Conservation (phyloP, 1,140 invertebrate species). For the Platyscapa corneri region DNA sequence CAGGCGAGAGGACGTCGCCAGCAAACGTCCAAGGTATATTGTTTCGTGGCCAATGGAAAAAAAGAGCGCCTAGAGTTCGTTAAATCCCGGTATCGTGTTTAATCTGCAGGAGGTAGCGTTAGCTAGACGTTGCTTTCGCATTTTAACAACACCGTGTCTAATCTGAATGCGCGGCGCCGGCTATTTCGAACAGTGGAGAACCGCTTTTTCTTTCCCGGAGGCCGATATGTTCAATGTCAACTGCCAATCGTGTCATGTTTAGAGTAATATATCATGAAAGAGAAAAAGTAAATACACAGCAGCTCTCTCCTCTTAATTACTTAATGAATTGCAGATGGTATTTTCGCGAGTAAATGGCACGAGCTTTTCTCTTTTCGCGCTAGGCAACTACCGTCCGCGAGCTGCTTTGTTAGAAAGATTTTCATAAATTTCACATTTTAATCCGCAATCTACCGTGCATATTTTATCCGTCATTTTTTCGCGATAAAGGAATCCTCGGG, state of each 20-base stretch:
- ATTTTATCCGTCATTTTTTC: neutral
- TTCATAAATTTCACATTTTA: neutral
- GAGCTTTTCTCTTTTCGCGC: neutral
- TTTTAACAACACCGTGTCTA: neutral
- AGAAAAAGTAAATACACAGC: neutral
- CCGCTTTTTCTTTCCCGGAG: slow-evolving; percentile 31
- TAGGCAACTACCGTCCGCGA: neutral
- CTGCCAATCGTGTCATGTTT: neutral
- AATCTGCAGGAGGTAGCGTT: neutral
- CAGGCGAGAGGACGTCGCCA: neutral
- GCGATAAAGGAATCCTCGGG: neutral
- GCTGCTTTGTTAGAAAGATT: neutral
- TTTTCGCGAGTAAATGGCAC: neutral
- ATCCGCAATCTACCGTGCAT: neutral
- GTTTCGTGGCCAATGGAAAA: too few species aligned
- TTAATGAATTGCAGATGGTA: neutral
- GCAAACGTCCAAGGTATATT: neutral
- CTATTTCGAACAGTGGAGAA: neutral
- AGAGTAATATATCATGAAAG: neutral
- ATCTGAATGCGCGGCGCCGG: neutral
- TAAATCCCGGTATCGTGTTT: neutral
- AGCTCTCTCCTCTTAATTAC: neutral
- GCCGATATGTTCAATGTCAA: slow-evolving; percentile 37
- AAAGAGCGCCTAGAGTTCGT: too few species aligned
- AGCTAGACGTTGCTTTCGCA: neutral